Evolutionary conservation across 2,888 invertebrate species (phyloP).

Genomic region (Vesta saturnalis): DNA sequence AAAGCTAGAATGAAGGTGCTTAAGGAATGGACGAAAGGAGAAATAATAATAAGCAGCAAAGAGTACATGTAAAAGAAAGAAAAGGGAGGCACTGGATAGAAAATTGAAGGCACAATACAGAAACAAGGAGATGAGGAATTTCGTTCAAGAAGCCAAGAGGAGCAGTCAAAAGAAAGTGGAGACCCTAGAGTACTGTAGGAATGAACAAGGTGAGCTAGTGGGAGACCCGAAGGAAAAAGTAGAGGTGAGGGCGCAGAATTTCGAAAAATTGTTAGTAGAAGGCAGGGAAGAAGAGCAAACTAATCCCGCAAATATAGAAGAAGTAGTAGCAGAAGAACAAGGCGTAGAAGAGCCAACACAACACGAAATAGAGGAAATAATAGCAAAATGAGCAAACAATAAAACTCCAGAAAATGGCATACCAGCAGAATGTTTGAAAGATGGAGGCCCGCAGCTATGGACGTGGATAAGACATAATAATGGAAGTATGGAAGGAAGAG

Average conservation of each 20-base stretch:
- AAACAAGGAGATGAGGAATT: slow-evolving; percentile 5
- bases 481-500: slow-evolving; percentile 13
- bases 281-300: slow-evolving; percentile 5
- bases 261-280: slow-evolving; percentile 9
- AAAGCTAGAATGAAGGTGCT: no score
- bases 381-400: slow-evolving; percentile 14
- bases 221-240: slow-evolving; percentile 12
- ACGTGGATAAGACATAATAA: slow-evolving; percentile 20
- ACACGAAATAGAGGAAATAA: slow-evolving; percentile 19
- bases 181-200: slow-evolving; percentile 10
- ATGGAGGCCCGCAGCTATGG: background rate
- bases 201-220: slow-evolving; percentile 15
- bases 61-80: slow-evolving; percentile 10
- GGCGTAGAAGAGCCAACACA: slow-evolving; percentile 14
- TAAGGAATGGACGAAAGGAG: no score
- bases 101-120: background rate
- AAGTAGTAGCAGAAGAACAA: slow-evolving; percentile 11
- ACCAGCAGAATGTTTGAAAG: slow-evolving; percentile 10
- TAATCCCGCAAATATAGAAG: slow-evolving; percentile 2
- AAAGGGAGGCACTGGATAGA: background rate
- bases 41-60: no score
- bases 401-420: background rate
- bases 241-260: slow-evolving; percentile 11
- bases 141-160: slow-evolving; percentile 17
- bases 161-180: slow-evolving; percentile 13